Percentiles rank a stretch among this genome's conserved stretches.
Conservation (phyloP, 2,888 invertebrate genomes). For the Habrosyne pyritoides region DNA sequence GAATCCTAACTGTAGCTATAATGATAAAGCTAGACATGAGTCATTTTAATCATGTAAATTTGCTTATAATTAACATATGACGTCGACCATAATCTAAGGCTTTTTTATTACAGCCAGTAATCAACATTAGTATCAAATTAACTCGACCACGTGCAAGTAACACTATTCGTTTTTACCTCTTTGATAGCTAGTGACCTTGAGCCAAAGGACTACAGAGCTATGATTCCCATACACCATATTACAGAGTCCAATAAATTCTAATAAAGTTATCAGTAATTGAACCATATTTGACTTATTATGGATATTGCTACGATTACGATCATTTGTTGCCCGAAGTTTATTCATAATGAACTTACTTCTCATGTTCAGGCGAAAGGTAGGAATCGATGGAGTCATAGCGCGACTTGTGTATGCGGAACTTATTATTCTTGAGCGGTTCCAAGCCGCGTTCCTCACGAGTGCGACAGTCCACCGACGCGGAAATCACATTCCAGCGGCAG, state of each 20-base stretch:
- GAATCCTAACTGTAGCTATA: no score
- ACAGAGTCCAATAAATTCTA: no score
- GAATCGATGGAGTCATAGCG: conserved; percentile 99
- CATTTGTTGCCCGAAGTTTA: neutral
- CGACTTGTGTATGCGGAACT: conserved; percentile 95
- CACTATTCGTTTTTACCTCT: neutral
- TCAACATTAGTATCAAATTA: neutral
- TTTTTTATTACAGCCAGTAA: neutral
- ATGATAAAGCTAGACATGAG: no score
- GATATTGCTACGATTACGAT: neutral
- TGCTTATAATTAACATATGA: neutral
- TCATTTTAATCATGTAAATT: neutral
- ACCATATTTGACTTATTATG: neutral
- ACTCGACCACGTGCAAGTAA: neutral
- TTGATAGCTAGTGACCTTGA: neutral
- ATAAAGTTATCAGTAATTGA: no score
- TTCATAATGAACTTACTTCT: conserved; percentile 80
- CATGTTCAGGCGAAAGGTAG: conserved; percentile 95
- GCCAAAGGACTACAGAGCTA: neutral
- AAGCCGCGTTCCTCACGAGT: conserved; percentile 95
- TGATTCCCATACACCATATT: no score
- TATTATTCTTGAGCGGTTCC: conserved; percentile 87
- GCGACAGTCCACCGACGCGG: conserved; percentile 97
- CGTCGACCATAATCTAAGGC: neutral
- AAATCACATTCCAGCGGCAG: conserved; percentile 98